Evolutionary conservation across 1,140 invertebrate species (phyloP).

Genomic region (Ganaspis sp.): DNA sequence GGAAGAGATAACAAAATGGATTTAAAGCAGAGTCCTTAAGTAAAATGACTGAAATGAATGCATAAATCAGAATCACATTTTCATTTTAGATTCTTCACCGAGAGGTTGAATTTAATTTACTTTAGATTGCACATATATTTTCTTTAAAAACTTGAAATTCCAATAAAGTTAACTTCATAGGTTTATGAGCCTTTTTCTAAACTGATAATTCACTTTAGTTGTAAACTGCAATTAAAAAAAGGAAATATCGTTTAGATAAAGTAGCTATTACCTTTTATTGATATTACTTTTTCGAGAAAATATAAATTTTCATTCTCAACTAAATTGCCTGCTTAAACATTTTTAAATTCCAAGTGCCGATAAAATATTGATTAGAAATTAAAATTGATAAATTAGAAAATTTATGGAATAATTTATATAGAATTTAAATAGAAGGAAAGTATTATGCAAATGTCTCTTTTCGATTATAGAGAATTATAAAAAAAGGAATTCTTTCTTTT

Average conservation of each 20-base stretch:
- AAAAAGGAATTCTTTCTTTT: too few species aligned
- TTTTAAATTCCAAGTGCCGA: not conserved
- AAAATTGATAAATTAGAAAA: too few species aligned
- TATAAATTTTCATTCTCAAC: not conserved
- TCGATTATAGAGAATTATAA: too few species aligned
- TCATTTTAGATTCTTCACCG: too few species aligned
- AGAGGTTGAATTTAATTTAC: constrained; percentile 12
- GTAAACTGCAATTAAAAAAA: not conserved
- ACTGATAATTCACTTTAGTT: constrained; percentile 5
- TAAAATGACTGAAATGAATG: not conserved
- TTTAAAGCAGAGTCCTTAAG: not conserved
- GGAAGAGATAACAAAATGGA: constrained; percentile 7
- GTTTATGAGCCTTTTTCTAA: not conserved
- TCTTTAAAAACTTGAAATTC: not conserved
- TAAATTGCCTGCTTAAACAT: not conserved
- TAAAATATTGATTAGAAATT: too few species aligned
- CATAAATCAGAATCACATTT: constrained; percentile 9
- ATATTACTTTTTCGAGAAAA: not conserved
- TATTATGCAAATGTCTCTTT: too few species aligned
- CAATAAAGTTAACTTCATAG: not conserved
- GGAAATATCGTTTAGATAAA: not conserved
- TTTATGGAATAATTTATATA: too few species aligned
- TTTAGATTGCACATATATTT: not conserved
- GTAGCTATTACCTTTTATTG: not conserved
- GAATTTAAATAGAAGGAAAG: too few species aligned